phyloP scores from a whole-genome alignment of 2,113 vertebrate genomes.

The Leptosomus discolor region DNA sequence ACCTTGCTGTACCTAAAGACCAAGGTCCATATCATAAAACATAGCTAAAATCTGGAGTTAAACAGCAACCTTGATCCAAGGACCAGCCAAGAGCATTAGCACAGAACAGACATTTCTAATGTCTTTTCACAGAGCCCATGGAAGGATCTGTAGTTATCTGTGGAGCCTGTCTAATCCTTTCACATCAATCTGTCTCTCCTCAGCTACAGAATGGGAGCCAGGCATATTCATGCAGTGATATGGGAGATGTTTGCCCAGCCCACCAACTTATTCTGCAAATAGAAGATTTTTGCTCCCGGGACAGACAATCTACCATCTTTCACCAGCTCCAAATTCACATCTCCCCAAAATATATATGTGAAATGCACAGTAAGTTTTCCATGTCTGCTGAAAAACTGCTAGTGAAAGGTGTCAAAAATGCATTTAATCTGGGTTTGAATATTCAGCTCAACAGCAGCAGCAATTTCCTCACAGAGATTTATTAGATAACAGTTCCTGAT shows the following conservation, averaged over 20 bases:
- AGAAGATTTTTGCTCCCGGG: not conserved
- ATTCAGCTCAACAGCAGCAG: conserved; percentile 3
- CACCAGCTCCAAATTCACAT: not conserved
- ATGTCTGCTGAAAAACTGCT: not conserved
- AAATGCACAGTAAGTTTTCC: not conserved
- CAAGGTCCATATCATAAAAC: not conserved
- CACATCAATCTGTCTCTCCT: not conserved
- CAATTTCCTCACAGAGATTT: not conserved
- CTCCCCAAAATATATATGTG: conserved; percentile 1
- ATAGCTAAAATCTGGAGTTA: not conserved
- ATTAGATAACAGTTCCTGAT: conserved; percentile 1
- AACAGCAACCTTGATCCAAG: not conserved
- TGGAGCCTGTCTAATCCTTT: not conserved
- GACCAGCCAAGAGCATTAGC: not conserved
- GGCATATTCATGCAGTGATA: not conserved
- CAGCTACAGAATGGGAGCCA: not conserved
- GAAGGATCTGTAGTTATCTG: not conserved
- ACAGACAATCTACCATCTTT: not conserved
- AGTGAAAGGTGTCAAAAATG: not conserved
- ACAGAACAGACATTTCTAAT: not conserved
- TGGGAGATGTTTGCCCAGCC: not conserved
- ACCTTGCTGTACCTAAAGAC: not conserved
- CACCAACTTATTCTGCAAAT: not conserved
- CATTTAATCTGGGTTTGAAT: not conserved
- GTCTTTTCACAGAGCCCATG: not conserved